Evolutionary conservation across 2,797 vertebrate species (phyloP), one percentile per base, ranked within the genome.

Genomic region (Spheniscus humboldti): DNA sequence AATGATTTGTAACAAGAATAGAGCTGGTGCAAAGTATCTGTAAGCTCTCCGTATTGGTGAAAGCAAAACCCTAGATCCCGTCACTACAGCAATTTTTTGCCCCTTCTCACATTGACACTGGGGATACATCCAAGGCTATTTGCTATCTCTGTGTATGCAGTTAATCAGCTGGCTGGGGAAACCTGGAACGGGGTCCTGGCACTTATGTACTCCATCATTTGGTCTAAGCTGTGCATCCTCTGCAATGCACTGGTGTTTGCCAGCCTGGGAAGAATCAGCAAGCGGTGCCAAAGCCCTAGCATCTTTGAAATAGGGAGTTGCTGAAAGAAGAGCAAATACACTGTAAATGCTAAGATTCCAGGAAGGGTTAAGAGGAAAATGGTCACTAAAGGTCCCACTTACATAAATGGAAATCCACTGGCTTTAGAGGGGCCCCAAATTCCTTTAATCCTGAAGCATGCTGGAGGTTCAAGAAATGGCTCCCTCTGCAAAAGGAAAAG

Each of bases 31-130:
- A 43, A 27, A 91, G 33, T 15, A 15, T 10, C 85, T 75, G 41
- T 27, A 4, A 80, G 35, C 13, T 79, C 24, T 28, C 27, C 6
- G 0, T 7, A 3, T 13, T 13, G 33, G 37, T 45, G 52, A 47
- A n/a, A 64, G 22, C 48, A 78, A 67, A 31, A 12, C 37, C 30
- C 43, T 8, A 43, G 27, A 35, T 62, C 37, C 52, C 5, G 0
- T 76, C 3, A 3, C 31, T 18, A 4, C 22, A 37, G 41, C 73
- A 35, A 1, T 0, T 1, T 59, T 33, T 81, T 3, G 6, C n/a
- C 31, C 3, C n/a, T 67, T 60, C 57, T 91, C 63, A 19, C 63
- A 7, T 93, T 64, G 88, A 47, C 43, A 1, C 0, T 89, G 80
- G 48, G 64, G 79, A 16, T 30, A 3, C 0, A 7, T 63, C 73